phyloP scores from a whole-genome alignment of 2,797 vertebrate genomes.

The Apodemus agrarius region DNA sequence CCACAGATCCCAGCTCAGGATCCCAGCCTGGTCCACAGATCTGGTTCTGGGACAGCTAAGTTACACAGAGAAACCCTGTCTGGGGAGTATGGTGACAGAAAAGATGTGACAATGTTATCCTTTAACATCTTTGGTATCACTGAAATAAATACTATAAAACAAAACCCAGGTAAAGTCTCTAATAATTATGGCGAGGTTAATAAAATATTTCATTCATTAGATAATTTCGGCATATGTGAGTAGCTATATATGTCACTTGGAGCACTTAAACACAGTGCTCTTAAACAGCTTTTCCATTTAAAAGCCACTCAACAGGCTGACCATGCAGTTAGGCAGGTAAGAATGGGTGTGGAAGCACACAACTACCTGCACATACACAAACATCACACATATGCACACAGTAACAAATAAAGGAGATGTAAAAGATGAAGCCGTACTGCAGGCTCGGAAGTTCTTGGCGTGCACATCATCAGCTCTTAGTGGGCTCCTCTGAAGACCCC shows the following conservation, averaged over 20 bases:
- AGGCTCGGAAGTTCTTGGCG: constrained; percentile 29
- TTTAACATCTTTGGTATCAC: constrained; percentile 41
- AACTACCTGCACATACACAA: too few relatives aligned
- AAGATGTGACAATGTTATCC: constrained; percentile 34
- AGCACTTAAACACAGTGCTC: background rate
- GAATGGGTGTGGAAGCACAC: background rate
- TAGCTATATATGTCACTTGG: background rate
- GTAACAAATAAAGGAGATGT: background rate
- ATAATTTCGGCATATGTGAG: constrained; percentile 29
- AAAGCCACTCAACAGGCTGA: background rate
- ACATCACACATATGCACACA: background rate
- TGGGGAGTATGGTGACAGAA: background rate
- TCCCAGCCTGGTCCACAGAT: too few relatives aligned
- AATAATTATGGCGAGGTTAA: background rate
- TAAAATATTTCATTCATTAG: constrained; percentile 38
- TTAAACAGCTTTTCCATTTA: constrained; percentile 50
- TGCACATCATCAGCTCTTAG: constrained; percentile 16
- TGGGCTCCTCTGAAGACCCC: constrained; percentile 1
- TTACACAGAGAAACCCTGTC: background rate
- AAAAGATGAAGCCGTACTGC: background rate
- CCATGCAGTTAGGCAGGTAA: background rate
- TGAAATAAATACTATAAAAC: constrained; percentile 61
- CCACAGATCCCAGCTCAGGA: background rate
- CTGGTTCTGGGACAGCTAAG: background rate
- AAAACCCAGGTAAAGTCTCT: constrained; percentile 21